These are phyloP conservation scores for Callimorpha dominula DNA, from an alignment of 2,888 invertebrate genomes.

Conservation along the genomic window DNA sequence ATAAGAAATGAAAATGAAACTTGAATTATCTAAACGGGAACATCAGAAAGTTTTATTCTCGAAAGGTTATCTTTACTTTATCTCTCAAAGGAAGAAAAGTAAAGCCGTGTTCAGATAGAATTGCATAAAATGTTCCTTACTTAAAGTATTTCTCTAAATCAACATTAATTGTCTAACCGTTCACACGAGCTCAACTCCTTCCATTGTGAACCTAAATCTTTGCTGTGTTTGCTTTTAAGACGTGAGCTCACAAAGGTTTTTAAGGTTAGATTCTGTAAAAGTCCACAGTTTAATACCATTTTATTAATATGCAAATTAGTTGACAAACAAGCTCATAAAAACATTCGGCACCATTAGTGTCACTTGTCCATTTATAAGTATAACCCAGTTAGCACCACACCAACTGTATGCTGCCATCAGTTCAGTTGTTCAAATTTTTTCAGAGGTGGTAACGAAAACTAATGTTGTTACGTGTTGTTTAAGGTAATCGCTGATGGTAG, in stretches of 20 bases:
- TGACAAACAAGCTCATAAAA: too few relatives aligned
- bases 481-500: too few relatives aligned
- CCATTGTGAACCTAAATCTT: background rate
- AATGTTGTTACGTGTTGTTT: background rate
- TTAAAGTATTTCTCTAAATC: background rate
- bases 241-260: too few relatives aligned
- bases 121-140: background rate
- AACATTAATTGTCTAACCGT: background rate
- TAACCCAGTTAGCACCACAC: background rate
- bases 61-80: slow-evolving; percentile 48
- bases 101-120: slow-evolving; percentile 22
- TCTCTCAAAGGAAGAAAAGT: slow-evolving; percentile 32
- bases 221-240: background rate
- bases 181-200: background rate
- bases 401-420: background rate
- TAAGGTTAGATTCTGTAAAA: too few relatives aligned
- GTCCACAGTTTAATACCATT: background rate
- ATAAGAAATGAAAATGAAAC: slow-evolving; percentile 44
- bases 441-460: background rate
- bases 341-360: too few relatives aligned
- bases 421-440: background rate
- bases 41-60: slow-evolving; percentile 46
- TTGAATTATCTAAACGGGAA: slow-evolving; percentile 42
- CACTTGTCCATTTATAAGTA: background rate
- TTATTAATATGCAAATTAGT: background rate